Base-by-base conservation (phyloP, 2,888 invertebrate genomes). In the Apotomis capreana region DNA sequence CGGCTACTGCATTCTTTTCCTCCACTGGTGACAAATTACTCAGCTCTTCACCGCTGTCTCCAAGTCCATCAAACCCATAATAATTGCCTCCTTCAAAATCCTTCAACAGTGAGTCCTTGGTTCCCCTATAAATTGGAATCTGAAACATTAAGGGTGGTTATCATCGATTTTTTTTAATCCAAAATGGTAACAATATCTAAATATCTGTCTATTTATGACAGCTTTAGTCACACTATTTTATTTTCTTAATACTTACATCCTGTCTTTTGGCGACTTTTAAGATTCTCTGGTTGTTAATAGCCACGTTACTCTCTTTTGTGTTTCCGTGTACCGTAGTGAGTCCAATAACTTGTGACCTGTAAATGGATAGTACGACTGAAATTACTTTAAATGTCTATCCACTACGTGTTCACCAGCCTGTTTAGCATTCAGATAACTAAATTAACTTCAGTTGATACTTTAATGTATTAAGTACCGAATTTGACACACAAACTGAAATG, bases 271-370 rank as follows among this genome's bases (percentile, higher is more conserved):
- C 94, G 6, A 94, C 88, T 77, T 94, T 90, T 10, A 97, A 85
- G 68, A 96, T 94, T 76, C 95, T 94, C 59, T 96, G 94, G 37
- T 96, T 96, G 83, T 97, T 97, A 15, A 87, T 88, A 44, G 94
- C 94, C 0, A 96, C 96, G 81, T 96, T 95, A 10, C 95, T 94
- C 65, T 97, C 90, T 1, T 85, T 87, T 0, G 96, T 96, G 81
- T 97, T 97, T 0, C 97, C 97, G 78, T 95, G 94, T 0, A 95
- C 95, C 67, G 96, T 96, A 0, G 97, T 97, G 1, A 97, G 94
- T 0, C 94, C 97, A 60, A 96, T 83, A 55, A 97, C 85, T 77
- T 95, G 84, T 3, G 90, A 87, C 3, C 90, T 89, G 81, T 70
- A 80, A 79, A 52, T 15, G 40, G 37, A 69, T 26, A n/a, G n/a